Evolutionary conservation across 2,113 vertebrate species (phyloP), one percentile per base, ranked within the genome.

Genomic region (Collichthys lucidus): DNA sequence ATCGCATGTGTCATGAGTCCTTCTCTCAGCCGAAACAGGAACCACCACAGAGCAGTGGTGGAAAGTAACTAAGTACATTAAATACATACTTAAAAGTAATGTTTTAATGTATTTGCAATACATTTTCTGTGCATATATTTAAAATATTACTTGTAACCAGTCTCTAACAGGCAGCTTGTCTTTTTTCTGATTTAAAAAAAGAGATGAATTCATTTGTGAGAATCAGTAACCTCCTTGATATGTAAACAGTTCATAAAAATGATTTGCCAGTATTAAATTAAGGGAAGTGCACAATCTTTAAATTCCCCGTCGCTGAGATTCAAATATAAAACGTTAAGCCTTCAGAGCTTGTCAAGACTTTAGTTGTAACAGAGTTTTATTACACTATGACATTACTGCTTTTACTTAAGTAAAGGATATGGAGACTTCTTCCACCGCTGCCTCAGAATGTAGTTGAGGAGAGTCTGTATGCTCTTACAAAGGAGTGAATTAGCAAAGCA

Each of bases 1-100:
- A 70, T 80, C 26, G 35, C 62, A 16, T 66, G 46, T 77, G 71
- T 73, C 71, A 84, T 68, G 74, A 83, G 42, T 1, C 19, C 12
- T 22, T 60, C n/a, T 67, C 24, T 52, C 26, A 47, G 31, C 47
- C 60, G 76, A 77, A 81, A 71, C 74, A 59, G 11, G 10, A 65
- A 62, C 62, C 53, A 59, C 59, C 53, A 15, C 60, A 49, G 52
- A 26, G 52, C 52, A 35, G 26, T 20, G 20, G 40, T 31, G 49
- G 74, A 31, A 42, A 57, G 44, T 22, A 35, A 63, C 50, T 22
- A 26, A 57, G 53, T 26, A 52, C 16, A 83, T 64, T 72, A 40
- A 40, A 40, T 40, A 40, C 35, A 40, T 71, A 66, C 40, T 44
- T n/a, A 46, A 10, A 26, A 40, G 52, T 29, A 52, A 4, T 16